Evolutionary conservation across 2,113 vertebrate genomes (phyloP).

Genomic region (Sylvia atricapilla): DNA sequence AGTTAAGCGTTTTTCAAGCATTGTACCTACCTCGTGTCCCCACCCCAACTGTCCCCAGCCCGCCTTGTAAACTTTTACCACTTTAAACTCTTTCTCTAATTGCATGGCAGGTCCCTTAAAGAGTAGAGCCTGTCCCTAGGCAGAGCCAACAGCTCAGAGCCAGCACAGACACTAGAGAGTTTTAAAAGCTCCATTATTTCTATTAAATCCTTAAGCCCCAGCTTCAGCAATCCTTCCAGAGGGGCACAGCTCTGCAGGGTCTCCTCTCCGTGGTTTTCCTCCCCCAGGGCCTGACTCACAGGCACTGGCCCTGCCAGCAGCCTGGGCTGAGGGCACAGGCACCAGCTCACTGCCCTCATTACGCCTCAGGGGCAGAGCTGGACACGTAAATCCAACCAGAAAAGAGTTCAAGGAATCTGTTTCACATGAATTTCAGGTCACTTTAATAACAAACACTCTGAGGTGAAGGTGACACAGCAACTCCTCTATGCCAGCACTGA

Average conservation of each 20-base stretch:
- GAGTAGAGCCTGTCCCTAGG: neutral
- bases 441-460: neutral
- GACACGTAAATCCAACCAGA: neutral
- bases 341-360: neutral
- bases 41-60: neutral
- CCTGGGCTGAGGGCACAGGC: neutral
- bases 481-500: neutral
- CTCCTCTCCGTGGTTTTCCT: neutral
- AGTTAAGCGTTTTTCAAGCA: neutral
- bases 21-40: neutral
- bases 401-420: neutral
- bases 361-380: neutral
- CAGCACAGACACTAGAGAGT: rapidly evolving
- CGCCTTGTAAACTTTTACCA: neutral
- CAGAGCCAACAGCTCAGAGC: neutral
- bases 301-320: neutral
- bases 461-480: neutral
- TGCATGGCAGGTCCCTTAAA: neutral
- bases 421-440: neutral
- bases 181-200: neutral
- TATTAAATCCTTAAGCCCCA: neutral
- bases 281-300: neutral
- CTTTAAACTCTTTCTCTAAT: neutral
- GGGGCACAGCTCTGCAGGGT: neutral
- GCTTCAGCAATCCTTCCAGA: neutral